A percentile compares a stretch with the other conserved stretches of the same genome.
phyloP scores from a whole-genome alignment of 2,797 vertebrate genomes.

The Streptopelia turtur region DNA sequence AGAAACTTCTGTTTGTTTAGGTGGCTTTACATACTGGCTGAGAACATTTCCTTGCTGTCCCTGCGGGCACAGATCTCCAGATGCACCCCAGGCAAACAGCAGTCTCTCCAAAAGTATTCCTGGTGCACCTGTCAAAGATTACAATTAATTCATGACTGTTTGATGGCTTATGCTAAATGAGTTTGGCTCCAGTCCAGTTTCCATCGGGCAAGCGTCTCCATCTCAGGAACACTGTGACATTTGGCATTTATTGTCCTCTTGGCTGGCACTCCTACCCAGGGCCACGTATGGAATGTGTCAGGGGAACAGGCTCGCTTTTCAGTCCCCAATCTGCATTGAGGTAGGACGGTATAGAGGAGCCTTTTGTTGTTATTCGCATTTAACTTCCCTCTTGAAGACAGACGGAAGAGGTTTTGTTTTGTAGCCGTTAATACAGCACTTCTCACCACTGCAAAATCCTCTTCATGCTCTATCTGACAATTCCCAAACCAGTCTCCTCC shows the following conservation, averaged over 20 bases:
- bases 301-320: not conserved
- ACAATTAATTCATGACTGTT: constrained; percentile 58
- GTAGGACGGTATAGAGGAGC: not conserved
- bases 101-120: constrained; percentile 38
- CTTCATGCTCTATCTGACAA: not conserved
- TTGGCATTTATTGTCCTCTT: constrained; percentile 50
- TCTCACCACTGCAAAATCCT: not conserved
- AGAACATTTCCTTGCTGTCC: not conserved
- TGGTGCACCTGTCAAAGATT: constrained; percentile 61
- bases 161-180: constrained; percentile 54
- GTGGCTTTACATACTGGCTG: not conserved
- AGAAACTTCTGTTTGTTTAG: constrained; percentile 32
- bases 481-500: constrained; percentile 1
- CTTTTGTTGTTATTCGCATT: not conserved
- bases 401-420: not conserved
- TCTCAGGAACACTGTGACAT: constrained; percentile 11
- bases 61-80: constrained; percentile 14
- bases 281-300: constrained; percentile 19
- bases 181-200: constrained; percentile 60
- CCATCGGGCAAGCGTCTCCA: constrained; percentile 29
- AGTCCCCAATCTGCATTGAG: not conserved
- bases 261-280: constrained; percentile 25
- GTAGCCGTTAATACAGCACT: not conserved
- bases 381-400: not conserved
- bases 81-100: constrained; percentile 19